Evolutionary conservation across 2,113 vertebrate species (phyloP), one percentile per base, ranked within the genome.

Genomic region (Diphyllodes magnificus): DNA sequence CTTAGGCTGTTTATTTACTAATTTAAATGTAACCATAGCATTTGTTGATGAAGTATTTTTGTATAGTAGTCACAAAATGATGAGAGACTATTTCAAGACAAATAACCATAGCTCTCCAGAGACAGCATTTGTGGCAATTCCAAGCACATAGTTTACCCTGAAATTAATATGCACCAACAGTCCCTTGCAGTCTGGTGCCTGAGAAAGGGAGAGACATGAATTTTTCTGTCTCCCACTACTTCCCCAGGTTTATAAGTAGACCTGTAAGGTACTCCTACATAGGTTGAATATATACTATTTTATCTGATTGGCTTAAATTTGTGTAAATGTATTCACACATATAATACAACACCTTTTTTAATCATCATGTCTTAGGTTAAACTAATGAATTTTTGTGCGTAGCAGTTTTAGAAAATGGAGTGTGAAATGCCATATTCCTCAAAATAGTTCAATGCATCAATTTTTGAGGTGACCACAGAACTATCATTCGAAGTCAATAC

Each of bases 91-190:
- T 90, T 94, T 93, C 68, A 70, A 88, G 88, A 83, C 71, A 92
- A 96, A 90, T 90, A 90, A 73, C 60, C 42, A 30, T 83, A 73
- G 51, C 79, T 92, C 82, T 90, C 82, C 47, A 93, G 92, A 73
- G 88, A 90, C 79, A 78, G 82, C 64, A 86, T 88, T 95, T 90
- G 95, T 92, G 92, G 86, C 76, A 90, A 92, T 94, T 95, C 86
- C 88, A 94, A 93, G 76, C 73, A 81, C 73, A 91, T 39, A 77
- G 76, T 95, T 96, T 86, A 94, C 91, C 1, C 0, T 94, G 79
- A 90, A 90, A 97, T 97, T 95, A 94, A 95, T 93, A 94, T 96
- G 86, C 95, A 83, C 51, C 86, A 93, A 92, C 71, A 92, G 86
- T 95, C 54, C 51, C 69, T 91, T 89, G 92, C 73, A 91, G 95